Evolutionary conservation across 2,113 vertebrate species (phyloP), one percentile per base, ranked within the genome.

Genomic region (Phoxinus phoxinus): DNA sequence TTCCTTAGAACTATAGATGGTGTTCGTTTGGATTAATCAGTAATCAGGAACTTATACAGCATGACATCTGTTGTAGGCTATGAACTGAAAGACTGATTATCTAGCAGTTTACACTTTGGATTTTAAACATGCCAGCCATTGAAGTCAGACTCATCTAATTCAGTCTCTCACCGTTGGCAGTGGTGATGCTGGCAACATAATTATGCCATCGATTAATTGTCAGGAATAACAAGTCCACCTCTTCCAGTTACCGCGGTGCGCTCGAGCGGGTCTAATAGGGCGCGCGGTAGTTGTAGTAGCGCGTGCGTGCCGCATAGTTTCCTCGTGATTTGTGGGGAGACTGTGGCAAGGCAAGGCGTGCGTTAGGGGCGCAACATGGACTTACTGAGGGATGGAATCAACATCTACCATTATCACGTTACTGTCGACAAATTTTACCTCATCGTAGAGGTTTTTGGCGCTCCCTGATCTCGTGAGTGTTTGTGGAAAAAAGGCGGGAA

Each of bases 231-330:
- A 73, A n/a, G 46, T 23, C 41, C 71, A 25, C 41, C 71, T 73
- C 35, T 71, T 25, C 44, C 37, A 25, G 41, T 73, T 44, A 15
- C 23, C 21, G 71, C 37, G 71, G 35, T 46, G 71, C 37, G 17
- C 48, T 30, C 27, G 46, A 51, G 46, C 37, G 21, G 19, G 19
- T 56, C 53, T 56, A 19, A 56, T 21, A 21, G 53, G 19, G 44
- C 73, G 73, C 15, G 73, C 46, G 25, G 25, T 46, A 25, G 23
- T 53, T 32, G 73, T 53, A 48, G 46, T 19, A 32, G 46, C 73
- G 46, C 73, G 73, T 76, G 46, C 73, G 73, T 76, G 73, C 73
- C 46, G 73, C 73, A 76, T 76, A 46, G 74, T 35, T 76, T 77
- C 48, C 48, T 56, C 74, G 48, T 56, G 74, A 19, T 77, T 76